phyloP scores from a whole-genome alignment of 2,113 vertebrate species.

The Thamnophis sirtalis region DNA sequence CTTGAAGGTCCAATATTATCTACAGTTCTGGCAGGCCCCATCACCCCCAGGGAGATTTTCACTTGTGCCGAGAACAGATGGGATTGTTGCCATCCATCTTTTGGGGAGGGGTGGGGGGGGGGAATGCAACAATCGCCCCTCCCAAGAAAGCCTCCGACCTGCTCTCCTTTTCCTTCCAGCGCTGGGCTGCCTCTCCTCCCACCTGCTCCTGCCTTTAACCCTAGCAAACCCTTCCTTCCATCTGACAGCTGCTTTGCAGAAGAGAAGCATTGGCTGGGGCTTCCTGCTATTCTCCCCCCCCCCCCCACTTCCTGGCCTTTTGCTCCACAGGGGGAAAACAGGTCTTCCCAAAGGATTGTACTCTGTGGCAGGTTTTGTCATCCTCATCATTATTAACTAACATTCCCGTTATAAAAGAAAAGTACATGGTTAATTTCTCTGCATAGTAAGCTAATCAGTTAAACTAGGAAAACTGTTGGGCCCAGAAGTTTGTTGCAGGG shows the following conservation, averaged over 20 bases:
- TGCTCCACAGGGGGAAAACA: no score
- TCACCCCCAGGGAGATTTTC: neutral
- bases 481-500: neutral
- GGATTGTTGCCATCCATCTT: neutral
- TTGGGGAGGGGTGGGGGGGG: neutral
- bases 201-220: neutral
- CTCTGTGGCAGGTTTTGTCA: neutral
- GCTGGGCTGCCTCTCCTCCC: neutral
- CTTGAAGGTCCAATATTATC: neutral
- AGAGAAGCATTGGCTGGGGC: no score
- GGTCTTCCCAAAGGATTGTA: neutral
- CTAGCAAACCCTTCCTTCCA: neutral
- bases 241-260: neutral
- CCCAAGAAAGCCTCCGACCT: neutral
- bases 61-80: neutral
- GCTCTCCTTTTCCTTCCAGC: neutral
- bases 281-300: neutral
- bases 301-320: neutral
- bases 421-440: neutral
- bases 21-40: neutral
- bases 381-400: neutral
- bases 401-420: neutral
- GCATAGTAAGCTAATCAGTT: neutral
- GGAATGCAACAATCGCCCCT: neutral
- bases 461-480: neutral